Conservation (phyloP, 2,888 invertebrate genomes). For the Diabrotica balteata region DNA sequence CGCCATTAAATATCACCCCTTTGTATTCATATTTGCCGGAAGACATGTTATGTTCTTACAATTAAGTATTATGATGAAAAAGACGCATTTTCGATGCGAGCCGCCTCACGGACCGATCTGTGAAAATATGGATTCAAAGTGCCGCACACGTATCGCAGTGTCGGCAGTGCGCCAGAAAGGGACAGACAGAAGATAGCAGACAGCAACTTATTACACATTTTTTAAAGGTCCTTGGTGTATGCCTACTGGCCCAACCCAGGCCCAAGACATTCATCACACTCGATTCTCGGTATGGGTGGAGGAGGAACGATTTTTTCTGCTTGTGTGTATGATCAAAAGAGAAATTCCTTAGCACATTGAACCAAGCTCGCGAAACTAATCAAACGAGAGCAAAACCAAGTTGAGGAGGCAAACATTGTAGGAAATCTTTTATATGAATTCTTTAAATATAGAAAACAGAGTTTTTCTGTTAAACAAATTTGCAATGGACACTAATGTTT, state of each 20-base stretch:
- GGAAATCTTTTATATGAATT: no score
- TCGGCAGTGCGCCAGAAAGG: conserved; percentile 14
- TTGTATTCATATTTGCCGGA: no score
- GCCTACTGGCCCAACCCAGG: conserved; percentile 21
- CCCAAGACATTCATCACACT: conserved; percentile 26
- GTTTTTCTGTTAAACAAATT: no score
- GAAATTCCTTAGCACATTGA: conserved; percentile 28
- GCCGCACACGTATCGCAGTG: conserved; percentile 15
- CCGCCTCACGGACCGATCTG: background rate
- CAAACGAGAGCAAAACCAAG: no score
- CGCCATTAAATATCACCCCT: no score
- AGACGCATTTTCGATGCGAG: no score
- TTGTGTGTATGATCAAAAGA: conserved; percentile 11
- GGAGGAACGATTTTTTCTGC: conserved; percentile 17
- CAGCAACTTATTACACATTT: conserved; percentile 23
- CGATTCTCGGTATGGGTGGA: conserved; percentile 16
- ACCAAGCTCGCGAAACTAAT: conserved; percentile 15
- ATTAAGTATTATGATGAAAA: no score
- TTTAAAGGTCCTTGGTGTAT: conserved; percentile 27
- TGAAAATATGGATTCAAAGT: conserved; percentile 18
- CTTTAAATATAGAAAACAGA: no score
- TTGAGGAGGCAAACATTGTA: no score
- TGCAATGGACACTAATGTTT: no score
- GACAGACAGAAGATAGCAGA: conserved; percentile 24
- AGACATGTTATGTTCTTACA: no score